Base-by-base conservation (phyloP, 2,888 invertebrate species). In the Tubulanus polymorphus region DNA sequence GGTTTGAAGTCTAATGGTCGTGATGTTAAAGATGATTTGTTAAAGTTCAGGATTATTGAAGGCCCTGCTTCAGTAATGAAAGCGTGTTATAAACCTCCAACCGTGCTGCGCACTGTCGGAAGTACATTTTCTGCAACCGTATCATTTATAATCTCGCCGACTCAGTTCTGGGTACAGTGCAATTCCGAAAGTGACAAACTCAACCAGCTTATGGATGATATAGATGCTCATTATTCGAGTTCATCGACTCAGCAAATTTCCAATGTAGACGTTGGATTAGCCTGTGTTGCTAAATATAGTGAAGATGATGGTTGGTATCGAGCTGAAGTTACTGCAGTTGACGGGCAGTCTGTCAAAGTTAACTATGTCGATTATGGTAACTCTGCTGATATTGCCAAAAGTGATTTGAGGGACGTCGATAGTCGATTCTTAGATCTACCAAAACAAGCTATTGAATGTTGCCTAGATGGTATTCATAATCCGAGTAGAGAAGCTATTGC, bases 141-240 rank as follows among this genome's bases (percentile, higher is more conserved):
- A n/a, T n/a, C n/a, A n/a, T n/a, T n/a, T n/a, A n/a, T n/a, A n/a
- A n/a, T n/a, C n/a, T 67, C 66, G 18, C 73, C 74, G 8, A 63
- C 61, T 28, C 66, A 64, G 37, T 69, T 75, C 58, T 70, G 64
- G 55, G 53, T 63, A 35, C 68, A 69, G 54, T 52, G 67, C 12
- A 49, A 56, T 37, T 60, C 56, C 30, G 61, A 63, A 10, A 58
- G 58, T 32, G 54, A 51, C n/a, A 54, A 53, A 41, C 45, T 72
- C 1, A 57, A 57, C 27, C 54, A 51, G 23, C 23, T 69, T 23
- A 53, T 59, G 55, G 54, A 59, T 20, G 41, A 51, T n/a, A 28
- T 68, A 27, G 65, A 62, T 35, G 37, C 10, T 20, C 53, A 49
- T 41, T 62, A 59, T 29, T 47, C 51, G n/a, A n/a, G n/a, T n/a